phyloP scores from a whole-genome alignment of 1,140 invertebrate genomes.

The Drosophila orosa region DNA sequence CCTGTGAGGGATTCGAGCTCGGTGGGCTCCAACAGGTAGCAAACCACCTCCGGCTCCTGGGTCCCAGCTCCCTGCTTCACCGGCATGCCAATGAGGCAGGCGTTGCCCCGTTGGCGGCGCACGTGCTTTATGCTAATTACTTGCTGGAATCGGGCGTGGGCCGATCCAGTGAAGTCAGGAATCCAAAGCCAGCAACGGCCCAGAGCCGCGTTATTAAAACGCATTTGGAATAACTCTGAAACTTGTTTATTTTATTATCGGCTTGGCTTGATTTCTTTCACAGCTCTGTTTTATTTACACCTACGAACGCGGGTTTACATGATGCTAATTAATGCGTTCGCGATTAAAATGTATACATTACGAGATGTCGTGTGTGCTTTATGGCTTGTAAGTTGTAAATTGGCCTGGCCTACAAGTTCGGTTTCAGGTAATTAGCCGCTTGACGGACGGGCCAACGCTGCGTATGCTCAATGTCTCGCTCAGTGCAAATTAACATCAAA shows the following conservation, averaged over 20 bases:
- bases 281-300: conserved; percentile 47
- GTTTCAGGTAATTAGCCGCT: conserved; percentile 60
- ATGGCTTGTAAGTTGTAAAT: conserved; percentile 51
- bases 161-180: conserved; percentile 17
- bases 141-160: conserved; percentile 75
- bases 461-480: conserved; percentile 77
- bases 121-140: conserved; percentile 81
- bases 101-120: conserved; percentile 55
- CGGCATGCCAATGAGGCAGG: conserved; percentile 67
- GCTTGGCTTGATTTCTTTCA: conserved; percentile 2
- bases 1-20: conserved; percentile 52
- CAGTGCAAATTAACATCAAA: conserved; percentile 73
- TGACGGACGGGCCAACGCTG: conserved; percentile 52
- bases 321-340: conserved; percentile 56
- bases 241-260: conserved; percentile 44
- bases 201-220: conserved; percentile 32
- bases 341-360: conserved; percentile 56
- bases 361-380: conserved; percentile 46
- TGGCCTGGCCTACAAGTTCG: conserved; percentile 44
- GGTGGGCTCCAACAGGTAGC: conserved; percentile 64
- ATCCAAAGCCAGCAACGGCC: conserved; percentile 7
- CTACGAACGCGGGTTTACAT: conserved; percentile 31
- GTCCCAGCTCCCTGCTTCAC: conserved; percentile 9
- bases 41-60: conserved; percentile 18
- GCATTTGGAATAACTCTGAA: conserved; percentile 40